These are phyloP conservation scores for Equus quagga DNA, from an alignment of 2,113 vertebrate genomes.

Conservation along the genomic window DNA sequence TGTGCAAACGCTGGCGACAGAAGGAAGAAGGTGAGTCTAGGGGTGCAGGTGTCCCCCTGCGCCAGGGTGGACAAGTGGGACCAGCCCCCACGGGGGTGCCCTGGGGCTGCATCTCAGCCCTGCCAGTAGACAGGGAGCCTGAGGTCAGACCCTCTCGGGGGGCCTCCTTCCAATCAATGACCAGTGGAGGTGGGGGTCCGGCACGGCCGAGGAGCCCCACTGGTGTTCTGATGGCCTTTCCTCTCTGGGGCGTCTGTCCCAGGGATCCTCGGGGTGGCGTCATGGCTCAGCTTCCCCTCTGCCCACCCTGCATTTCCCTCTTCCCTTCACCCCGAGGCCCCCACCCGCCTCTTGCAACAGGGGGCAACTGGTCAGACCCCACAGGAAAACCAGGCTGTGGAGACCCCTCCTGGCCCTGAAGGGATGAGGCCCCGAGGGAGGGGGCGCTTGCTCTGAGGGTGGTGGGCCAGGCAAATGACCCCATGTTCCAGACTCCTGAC, in stretches of 20 bases:
- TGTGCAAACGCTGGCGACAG: conserved; percentile 84
- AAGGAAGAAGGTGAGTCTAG: background rate
- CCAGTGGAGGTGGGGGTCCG: rapidly evolving
- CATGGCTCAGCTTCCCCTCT: background rate
- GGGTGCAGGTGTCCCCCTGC: rapidly evolving
- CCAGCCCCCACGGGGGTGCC: background rate
- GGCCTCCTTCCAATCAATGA: background rate
- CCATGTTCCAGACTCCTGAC: rapidly evolving
- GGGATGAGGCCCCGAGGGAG: rapidly evolving
- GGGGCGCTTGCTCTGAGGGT: rapidly evolving
- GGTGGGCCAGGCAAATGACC: rapidly evolving
- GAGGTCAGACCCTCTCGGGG: background rate
- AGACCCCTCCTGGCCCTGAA: background rate
- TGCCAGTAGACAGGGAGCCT: background rate
- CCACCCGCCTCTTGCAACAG: background rate
- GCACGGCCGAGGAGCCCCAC: rapidly evolving
- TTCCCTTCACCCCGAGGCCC: rapidly evolving
- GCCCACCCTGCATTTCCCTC: rapidly evolving
- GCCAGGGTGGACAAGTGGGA: too few species aligned
- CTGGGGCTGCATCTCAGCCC: background rate
- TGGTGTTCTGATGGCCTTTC: rapidly evolving
- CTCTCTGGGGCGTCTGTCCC: background rate
- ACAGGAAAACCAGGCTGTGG: background rate
- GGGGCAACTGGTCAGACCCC: background rate
- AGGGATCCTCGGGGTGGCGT: rapidly evolving